Conservation (phyloP, 2,113 vertebrate genomes). For the Aegotheles bennettii region DNA sequence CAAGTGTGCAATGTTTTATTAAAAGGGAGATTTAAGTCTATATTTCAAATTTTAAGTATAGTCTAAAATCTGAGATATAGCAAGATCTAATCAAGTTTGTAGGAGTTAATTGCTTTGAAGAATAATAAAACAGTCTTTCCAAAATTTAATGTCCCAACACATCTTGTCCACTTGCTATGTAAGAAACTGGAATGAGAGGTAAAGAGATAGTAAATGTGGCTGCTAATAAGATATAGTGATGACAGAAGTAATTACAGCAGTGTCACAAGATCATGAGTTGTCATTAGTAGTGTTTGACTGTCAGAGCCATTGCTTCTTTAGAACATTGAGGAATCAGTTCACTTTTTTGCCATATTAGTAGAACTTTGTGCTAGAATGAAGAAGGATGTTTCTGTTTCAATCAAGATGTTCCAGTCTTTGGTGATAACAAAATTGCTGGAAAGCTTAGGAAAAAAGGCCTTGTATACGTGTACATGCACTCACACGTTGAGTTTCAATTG, state of each 20-base stretch:
- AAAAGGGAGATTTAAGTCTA: neutral
- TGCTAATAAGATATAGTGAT: neutral
- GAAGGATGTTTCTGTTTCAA: neutral
- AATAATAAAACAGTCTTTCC: conserved; percentile 6
- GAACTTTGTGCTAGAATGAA: neutral
- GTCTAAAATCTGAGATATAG: neutral
- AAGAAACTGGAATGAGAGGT: neutral
- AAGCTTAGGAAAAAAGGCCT: neutral
- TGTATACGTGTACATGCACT: neutral
- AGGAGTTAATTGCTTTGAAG: conserved; percentile 27
- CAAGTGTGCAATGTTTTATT: conserved; percentile 29
- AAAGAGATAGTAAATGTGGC: neutral
- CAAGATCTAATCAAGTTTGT: conserved; percentile 30
- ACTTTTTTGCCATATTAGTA: neutral
- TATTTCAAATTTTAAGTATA: conserved; percentile 22
- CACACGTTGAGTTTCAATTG: neutral
- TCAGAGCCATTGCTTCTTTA: neutral
- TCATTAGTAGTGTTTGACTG: neutral
- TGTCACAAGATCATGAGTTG: neutral
- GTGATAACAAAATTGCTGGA: neutral
- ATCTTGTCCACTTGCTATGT: neutral
- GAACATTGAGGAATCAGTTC: neutral
- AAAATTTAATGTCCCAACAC: conserved; percentile 25
- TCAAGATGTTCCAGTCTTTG: neutral
- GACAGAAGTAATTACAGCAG: neutral